Evolutionary conservation across 2,113 vertebrate genomes (phyloP).

Genomic region (Ceyx cyanopectus): DNA sequence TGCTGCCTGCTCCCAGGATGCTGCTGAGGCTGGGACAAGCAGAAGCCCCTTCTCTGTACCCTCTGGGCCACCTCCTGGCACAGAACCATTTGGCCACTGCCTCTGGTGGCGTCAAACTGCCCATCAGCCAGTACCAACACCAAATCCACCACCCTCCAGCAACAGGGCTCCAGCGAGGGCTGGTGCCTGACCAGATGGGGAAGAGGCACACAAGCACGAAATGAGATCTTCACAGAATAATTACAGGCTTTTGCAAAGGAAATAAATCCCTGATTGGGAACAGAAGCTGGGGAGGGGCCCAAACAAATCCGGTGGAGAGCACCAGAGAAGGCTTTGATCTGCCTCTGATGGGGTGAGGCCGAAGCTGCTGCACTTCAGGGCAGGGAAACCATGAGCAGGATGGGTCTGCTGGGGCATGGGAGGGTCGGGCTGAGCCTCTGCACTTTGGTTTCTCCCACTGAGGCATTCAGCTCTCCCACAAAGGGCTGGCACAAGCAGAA

Average conservation of each 20-base stretch:
- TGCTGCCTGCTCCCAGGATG: background rate
- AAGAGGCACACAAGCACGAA: background rate
- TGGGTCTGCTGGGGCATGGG: background rate
- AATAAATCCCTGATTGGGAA: fast-evolving
- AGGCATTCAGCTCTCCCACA: background rate
- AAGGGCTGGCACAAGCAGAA: background rate
- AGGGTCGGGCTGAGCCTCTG: fast-evolving
- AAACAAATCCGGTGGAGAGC: fast-evolving
- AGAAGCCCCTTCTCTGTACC: background rate
- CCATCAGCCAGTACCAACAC: background rate
- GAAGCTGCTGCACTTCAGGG: background rate
- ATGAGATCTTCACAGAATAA: background rate
- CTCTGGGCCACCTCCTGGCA: fast-evolving
- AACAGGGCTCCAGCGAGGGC: background rate
- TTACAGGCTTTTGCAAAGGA: background rate
- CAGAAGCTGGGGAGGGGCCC: background rate
- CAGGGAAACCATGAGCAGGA: background rate
- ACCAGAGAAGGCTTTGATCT: background rate
- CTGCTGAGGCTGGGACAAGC: background rate
- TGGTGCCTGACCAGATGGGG: background rate
- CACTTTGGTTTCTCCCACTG: background rate
- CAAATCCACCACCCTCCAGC: background rate
- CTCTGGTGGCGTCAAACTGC: background rate
- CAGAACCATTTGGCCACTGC: fast-evolving
- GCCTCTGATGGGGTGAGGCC: background rate